These are phyloP conservation scores for Trachelus tabidus DNA, from an alignment of 2,888 invertebrate genomes.

Conservation along the genomic window DNA sequence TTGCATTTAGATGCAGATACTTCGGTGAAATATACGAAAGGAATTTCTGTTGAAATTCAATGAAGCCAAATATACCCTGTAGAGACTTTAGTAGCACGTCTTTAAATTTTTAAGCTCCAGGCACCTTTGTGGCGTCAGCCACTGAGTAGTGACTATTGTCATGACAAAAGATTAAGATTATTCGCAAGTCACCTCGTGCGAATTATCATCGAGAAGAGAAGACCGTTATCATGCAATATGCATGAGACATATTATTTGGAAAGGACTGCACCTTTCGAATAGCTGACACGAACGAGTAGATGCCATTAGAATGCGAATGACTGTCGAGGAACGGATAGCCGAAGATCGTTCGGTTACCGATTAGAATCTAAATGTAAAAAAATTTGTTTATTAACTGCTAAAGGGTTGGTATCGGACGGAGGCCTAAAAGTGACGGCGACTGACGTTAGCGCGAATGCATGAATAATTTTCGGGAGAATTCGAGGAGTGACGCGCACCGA, in stretches of 20 bases:
- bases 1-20: not conserved
- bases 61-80: not conserved
- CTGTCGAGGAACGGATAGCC: not conserved
- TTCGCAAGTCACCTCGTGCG: not conserved
- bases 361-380: not conserved
- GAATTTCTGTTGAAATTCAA: not conserved
- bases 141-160: not conserved
- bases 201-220: not conserved
- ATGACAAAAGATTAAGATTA: not conserved
- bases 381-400: not conserved
- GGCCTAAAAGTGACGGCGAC: not conserved
- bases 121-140: not conserved
- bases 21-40: not conserved
- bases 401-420: not conserved
- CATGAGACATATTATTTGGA: not conserved
- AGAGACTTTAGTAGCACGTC: not conserved
- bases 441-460: not conserved
- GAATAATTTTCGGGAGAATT: not conserved
- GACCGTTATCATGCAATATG: not conserved
- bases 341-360: not conserved
- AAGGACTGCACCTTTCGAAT: not conserved
- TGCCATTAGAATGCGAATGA: not conserved
- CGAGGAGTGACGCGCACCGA: conserved; percentile 15
- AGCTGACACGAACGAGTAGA: not conserved
- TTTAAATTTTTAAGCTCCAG: not conserved